These are phyloP conservation scores for Pogonomyrmex barbatus DNA, from an alignment of 1,140 invertebrate genomes.

Conservation along the genomic window DNA sequence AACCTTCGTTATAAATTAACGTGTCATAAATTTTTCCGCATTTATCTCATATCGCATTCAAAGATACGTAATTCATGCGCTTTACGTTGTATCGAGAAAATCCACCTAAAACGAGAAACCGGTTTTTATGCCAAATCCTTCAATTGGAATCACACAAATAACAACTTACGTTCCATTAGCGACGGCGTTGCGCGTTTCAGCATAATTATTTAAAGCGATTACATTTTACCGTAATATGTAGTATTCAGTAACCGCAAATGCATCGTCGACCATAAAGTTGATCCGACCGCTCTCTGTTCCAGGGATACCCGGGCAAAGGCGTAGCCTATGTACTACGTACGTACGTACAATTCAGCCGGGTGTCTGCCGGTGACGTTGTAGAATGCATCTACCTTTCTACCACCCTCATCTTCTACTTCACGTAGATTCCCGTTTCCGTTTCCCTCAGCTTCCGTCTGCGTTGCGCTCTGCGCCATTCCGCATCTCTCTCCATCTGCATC, in stretches of 20 bases:
- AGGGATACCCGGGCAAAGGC: constrained; percentile 43
- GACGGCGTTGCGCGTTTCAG: constrained; percentile 51
- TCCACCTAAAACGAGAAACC: constrained; percentile 22
- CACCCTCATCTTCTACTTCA: constrained; percentile 28
- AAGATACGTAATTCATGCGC: constrained; percentile 28
- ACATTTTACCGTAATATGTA: constrained; percentile 63
- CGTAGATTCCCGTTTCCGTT: constrained; percentile 57
- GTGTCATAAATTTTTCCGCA: constrained; percentile 30
- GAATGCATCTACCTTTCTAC: constrained; percentile 54
- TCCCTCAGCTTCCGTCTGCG: constrained; percentile 49
- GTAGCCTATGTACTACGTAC: constrained; percentile 23
- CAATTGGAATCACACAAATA: constrained; percentile 57
- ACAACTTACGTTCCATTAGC: constrained; percentile 59
- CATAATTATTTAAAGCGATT: constrained; percentile 65
- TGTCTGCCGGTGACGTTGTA: constrained; percentile 45
- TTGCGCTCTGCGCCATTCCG: constrained; percentile 2
- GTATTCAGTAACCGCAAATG: constrained; percentile 60
- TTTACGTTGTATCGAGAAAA: constrained; percentile 31
- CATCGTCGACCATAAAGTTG: constrained; percentile 60
- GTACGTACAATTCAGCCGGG: constrained; percentile 22
- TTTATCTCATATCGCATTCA: constrained; percentile 1
- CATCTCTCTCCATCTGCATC: constrained; percentile 27
- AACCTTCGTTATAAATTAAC: constrained; percentile 5
- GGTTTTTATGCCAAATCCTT: constrained; percentile 51
- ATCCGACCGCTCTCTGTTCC: constrained; percentile 57